Conservation (phyloP, 2,113 vertebrate genomes). For the Hypocryptadius cinnamomeus region DNA sequence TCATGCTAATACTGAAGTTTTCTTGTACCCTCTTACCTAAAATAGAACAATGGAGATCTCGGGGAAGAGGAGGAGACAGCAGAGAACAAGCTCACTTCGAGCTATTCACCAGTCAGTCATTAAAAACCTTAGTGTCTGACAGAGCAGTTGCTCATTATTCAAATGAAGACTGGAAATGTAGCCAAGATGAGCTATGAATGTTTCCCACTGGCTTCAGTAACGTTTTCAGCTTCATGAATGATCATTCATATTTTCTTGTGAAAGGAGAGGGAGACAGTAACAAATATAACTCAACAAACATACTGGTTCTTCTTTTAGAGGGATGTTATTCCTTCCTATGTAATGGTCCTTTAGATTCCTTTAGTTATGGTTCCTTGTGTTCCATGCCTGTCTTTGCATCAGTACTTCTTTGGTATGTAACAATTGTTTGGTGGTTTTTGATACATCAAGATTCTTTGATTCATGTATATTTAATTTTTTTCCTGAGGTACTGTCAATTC, state of each 20-base stretch:
- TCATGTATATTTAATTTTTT: not conserved
- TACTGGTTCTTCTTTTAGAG: not conserved
- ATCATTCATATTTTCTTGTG: constrained; percentile 43
- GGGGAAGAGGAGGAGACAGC: not conserved
- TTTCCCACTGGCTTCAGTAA: constrained; percentile 23
- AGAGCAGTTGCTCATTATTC: constrained; percentile 50
- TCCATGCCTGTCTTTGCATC: not conserved
- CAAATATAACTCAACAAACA: not conserved
- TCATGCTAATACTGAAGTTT: not conserved
- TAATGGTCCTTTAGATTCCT: not conserved
- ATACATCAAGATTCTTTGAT: not conserved
- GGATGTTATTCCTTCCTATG: not conserved
- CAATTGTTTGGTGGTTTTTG: not conserved
- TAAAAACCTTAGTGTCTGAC: constrained; percentile 41
- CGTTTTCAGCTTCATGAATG: not conserved
- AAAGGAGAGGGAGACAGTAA: not conserved
- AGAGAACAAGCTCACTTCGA: not conserved
- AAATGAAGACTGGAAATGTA: not conserved
- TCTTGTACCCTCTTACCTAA: not conserved
- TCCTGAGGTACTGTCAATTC: not conserved
- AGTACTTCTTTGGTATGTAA: not conserved
- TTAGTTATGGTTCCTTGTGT: not conserved
- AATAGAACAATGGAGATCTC: constrained; percentile 12
- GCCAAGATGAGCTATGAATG: constrained; percentile 44
- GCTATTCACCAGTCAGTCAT: constrained; percentile 36